Evolutionary conservation across 2,797 vertebrate genomes (phyloP), one percentile per base, ranked within the genome.

Genomic region (Enteromius viviparus): DNA sequence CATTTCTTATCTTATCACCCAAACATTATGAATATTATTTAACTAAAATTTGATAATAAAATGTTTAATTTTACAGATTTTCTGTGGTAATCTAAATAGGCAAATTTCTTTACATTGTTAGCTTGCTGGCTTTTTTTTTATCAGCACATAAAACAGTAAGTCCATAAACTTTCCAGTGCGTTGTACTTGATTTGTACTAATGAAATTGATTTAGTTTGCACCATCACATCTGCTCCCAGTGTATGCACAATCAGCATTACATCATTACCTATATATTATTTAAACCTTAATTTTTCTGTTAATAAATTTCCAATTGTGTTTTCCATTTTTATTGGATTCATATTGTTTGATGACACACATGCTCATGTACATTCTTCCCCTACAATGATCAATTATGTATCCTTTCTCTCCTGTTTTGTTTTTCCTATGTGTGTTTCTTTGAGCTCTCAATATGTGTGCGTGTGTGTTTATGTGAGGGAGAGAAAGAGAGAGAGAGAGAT

Each of bases 351-450:
- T 29, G 79, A 76, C 60, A 81, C 55, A 42, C 76, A 78, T 29
- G 12, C 23, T 68, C 15, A 75, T 82, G 34, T 34, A 76, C 66
- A 74, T 32, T 55, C 15, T 42, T 66, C 15, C 58, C 32, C 53
- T 53, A 53, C 8, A 7, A 58, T 45, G 15, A 82, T 76, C 60
- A 60, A 68, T 66, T n/a, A 32, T 37, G 17, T 45, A 34, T 32
- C 62, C 47, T 64, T 66, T 49, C n/a, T 53, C 49, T 68, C 32
- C 72, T 40, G 45, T 49, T 78, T 76, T 65, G 29, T 40, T 81
- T 62, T 70, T 76, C 58, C 51, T 69, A 21, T 76, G 34, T 80
- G 37, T 69, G 72, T 81, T 80, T 81, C 71, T 81, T 15, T 72
- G 66, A 81, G 65, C 45, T 78, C 55, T 82, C 65, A 65, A 71